Percentiles rank a stretch among this genome's conserved stretches.
Evolutionary conservation across 2,797 vertebrate genomes (phyloP).

Genomic region (Microcaecilia unicolor): DNA sequence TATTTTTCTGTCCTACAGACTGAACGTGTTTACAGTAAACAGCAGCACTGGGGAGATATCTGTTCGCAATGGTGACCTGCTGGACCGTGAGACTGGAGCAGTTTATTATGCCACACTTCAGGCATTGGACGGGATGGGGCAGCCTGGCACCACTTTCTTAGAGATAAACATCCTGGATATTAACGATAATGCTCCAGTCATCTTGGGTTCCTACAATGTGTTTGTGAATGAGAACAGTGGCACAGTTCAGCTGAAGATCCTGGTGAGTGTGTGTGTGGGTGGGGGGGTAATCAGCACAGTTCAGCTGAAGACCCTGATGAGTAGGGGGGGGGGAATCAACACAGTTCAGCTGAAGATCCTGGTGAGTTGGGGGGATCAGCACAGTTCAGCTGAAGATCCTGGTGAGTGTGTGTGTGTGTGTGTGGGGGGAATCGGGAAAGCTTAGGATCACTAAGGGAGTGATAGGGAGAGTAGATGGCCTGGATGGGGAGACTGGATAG

Average conservation of each 20-base stretch:
- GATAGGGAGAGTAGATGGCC: too few species aligned
- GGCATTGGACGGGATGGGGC: constrained; percentile 57
- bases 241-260: constrained; percentile 20
- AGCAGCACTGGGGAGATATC: constrained; percentile 43
- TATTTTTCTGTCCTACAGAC: constrained; percentile 31
- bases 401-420: too few species aligned
- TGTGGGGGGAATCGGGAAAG: too few species aligned
- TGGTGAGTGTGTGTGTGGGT: constrained; percentile 29
- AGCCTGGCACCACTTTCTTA: constrained; percentile 54
- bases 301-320: background rate
- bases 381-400: too few species aligned
- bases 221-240: constrained; percentile 56
- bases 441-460: too few species aligned
- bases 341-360: too few species aligned
- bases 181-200: constrained; percentile 64
- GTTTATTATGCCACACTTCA: constrained; percentile 70
- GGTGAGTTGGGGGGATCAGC: too few species aligned
- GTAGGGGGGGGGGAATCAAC: too few species aligned
- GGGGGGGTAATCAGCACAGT: background rate
- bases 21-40: constrained; percentile 53
- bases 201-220: constrained; percentile 55
- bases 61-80: constrained; percentile 40
- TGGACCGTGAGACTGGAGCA: constrained; percentile 72
- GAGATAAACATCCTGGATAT: constrained; percentile 69
- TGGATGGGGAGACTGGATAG: too few species aligned